phyloP scores from a whole-genome alignment of 64 coral and sea anemone genomes.

The Porites lutea region DNA sequence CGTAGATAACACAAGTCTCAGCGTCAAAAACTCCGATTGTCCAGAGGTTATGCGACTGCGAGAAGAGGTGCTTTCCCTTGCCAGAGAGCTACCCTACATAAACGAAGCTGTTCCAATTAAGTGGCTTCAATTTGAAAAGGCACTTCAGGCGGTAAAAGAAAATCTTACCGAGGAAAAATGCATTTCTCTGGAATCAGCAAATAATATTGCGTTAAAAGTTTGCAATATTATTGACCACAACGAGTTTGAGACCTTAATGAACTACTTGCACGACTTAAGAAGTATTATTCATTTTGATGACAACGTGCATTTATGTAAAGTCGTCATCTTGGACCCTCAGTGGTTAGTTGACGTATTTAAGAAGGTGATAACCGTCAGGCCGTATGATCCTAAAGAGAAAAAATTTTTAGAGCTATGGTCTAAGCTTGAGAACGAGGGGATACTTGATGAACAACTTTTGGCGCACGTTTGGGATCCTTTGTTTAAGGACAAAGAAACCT shows the following conservation, averaged over 20 bases:
- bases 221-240: not conserved
- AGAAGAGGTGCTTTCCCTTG: not conserved
- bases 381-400: not conserved
- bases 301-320: no score
- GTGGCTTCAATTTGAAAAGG: no score
- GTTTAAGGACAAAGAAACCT: no score
- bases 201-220: not conserved
- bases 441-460: not conserved
- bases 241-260: not conserved
- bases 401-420: not conserved
- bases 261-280: no score
- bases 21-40: no score
- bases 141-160: not conserved
- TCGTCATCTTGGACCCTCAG: no score
- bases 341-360: no score
- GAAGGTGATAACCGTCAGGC: not conserved
- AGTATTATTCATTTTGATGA: no score
- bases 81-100: no score
- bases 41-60: no score
- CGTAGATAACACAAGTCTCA: constrained; percentile 9
- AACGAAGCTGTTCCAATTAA: no score
- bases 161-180: not conserved
- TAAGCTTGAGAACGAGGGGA: constrained; percentile 19
- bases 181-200: constrained; percentile 3
- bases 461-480: not conserved